phyloP scores from a whole-genome alignment of 35 echinoderm and acorn worm genomes.

The Hemicentrotus pulcherrimus region DNA sequence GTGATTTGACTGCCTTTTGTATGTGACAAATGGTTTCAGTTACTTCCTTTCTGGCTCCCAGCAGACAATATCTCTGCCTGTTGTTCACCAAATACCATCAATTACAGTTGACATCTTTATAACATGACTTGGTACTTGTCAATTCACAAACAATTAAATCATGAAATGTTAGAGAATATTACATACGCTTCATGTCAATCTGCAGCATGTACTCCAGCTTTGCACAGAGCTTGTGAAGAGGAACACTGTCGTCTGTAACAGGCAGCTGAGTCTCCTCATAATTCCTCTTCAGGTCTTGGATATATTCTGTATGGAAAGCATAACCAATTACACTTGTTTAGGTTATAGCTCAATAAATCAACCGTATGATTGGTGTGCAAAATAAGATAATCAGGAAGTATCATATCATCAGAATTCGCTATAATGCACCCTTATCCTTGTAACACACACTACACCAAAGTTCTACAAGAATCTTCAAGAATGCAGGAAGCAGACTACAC shows the following conservation, averaged over 20 bases:
- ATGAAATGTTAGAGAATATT: background rate
- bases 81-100: too few relatives aligned
- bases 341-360: background rate
- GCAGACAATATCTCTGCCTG: too few relatives aligned
- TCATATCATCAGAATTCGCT: background rate
- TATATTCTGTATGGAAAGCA: slow-evolving; percentile 58
- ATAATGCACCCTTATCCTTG: too few relatives aligned
- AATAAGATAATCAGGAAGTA: background rate
- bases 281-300: slow-evolving; percentile 76
- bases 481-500: too few relatives aligned
- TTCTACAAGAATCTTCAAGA: too few relatives aligned
- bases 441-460: too few relatives aligned
- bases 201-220: slow-evolving; percentile 92
- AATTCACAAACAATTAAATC: background rate
- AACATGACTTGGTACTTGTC: background rate
- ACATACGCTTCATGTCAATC: slow-evolving; percentile 89
- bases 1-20: too few relatives aligned
- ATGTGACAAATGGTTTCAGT: too few relatives aligned
- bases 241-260: slow-evolving; percentile 80
- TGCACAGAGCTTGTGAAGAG: slow-evolving; percentile 93
- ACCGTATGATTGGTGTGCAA: background rate
- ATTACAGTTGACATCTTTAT: background rate
- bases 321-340: background rate
- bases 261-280: slow-evolving; percentile 70
- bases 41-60: too few relatives aligned